Percentiles rank a stretch among this genome's conserved stretches.
phyloP scores from a whole-genome alignment of 2,797 vertebrate genomes.

The Tinamus major region DNA sequence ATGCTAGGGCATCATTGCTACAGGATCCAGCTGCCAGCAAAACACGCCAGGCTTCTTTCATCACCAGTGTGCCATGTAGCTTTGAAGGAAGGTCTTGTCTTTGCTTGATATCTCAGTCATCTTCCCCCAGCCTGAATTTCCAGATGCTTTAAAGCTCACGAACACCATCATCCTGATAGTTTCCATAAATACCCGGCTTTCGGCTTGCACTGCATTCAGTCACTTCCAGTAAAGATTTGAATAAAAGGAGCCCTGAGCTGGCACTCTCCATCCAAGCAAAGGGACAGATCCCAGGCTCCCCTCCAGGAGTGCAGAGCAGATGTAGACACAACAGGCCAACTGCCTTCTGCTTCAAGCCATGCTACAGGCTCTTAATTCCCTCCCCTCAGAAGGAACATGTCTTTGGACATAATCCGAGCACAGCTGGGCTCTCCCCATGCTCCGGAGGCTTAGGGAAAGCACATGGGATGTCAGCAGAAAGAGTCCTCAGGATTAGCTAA shows the following conservation, averaged over 20 bases:
- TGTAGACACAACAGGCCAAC: not conserved
- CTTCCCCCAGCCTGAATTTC: not conserved
- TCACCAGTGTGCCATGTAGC: not conserved
- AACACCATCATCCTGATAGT: not conserved
- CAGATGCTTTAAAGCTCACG: not conserved
- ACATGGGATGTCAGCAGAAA: rapidly evolving
- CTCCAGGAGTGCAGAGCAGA: not conserved
- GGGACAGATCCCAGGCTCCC: not conserved
- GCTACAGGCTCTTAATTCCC: not conserved
- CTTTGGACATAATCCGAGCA: not conserved
- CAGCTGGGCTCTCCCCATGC: not conserved
- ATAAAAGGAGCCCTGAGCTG: not conserved
- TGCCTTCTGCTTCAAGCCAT: not conserved
- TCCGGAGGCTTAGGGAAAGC: not conserved
- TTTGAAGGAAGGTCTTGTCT: not conserved
- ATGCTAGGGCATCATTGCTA: not conserved
- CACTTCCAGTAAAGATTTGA: not conserved
- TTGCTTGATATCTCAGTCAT: not conserved
- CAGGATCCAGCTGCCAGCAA: not conserved
- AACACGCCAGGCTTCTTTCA: not conserved
- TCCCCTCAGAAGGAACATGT: not conserved
- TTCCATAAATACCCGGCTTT: rapidly evolving
- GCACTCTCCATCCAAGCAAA: not conserved
- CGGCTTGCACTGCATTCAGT: not conserved
- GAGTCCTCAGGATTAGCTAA: not conserved